Conservation (phyloP, 2,888 invertebrate species). For the Dioctria linearis region DNA sequence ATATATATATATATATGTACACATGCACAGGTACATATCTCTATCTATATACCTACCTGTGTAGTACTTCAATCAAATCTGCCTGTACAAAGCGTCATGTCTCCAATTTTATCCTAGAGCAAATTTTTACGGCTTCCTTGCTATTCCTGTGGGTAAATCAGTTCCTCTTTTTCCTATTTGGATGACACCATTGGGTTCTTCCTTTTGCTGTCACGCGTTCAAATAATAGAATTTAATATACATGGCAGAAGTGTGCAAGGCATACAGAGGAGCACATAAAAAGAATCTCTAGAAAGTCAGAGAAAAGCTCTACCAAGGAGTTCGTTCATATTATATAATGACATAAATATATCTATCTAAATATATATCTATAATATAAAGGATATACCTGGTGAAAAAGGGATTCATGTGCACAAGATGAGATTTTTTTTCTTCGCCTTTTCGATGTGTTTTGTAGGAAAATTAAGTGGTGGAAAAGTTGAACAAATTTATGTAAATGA, state of each 20-base stretch:
- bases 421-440: constrained; percentile 22
- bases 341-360: too few species aligned
- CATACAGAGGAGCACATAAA: constrained; percentile 43
- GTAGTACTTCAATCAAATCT: constrained; percentile 52
- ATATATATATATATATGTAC: too few species aligned
- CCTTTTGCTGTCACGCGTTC: constrained; percentile 56
- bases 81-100: constrained; percentile 41
- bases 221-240: constrained; percentile 58
- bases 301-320: constrained; percentile 28
- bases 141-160: constrained; percentile 52
- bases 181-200: constrained; percentile 35
- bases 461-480: constrained; percentile 51
- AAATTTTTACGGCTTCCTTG: constrained; percentile 55
- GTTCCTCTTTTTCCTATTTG: constrained; percentile 46
- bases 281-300: constrained; percentile 36
- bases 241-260: constrained; percentile 49
- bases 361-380: constrained; percentile 19
- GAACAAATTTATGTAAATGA: constrained; percentile 49
- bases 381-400: constrained; percentile 33
- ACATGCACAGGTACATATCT: too few species aligned
- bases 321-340: not conserved
- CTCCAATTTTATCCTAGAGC: constrained; percentile 52
- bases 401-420: constrained; percentile 47
- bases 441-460: constrained; percentile 30
- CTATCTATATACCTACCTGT: not conserved